A percentile compares a stretch with the other conserved stretches of the same genome.
These are phyloP conservation scores for Enteromius treurensis DNA, from an alignment of 2,797 vertebrate genomes.

Conservation along the genomic window DNA sequence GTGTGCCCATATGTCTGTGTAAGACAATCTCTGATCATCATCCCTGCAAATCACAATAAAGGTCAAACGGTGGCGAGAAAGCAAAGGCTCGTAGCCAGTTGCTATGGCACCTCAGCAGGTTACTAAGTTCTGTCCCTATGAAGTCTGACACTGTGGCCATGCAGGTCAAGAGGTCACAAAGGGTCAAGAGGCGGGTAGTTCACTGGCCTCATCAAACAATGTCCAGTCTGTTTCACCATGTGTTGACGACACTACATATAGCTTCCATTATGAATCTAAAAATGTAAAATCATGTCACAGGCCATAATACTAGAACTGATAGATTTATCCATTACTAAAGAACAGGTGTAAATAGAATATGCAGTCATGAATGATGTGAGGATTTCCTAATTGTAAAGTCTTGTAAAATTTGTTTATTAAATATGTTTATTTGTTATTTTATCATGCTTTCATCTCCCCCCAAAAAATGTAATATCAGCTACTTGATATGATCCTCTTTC, in stretches of 20 bases:
- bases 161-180: constrained; percentile 48
- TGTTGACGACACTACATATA: not conserved
- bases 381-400: not conserved
- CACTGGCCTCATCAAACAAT: constrained; percentile 25
- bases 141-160: constrained; percentile 53
- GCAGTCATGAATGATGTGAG: not conserved
- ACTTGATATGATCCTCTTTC: not conserved
- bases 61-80: constrained; percentile 31
- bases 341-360: not conserved
- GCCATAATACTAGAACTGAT: not conserved
- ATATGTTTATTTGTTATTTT: not conserved
- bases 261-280: not conserved
- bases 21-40: constrained; percentile 35
- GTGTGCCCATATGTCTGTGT: constrained; percentile 20
- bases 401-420: not conserved
- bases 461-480: not conserved
- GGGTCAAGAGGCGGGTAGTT: constrained; percentile 41
- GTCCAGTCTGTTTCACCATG: not conserved
- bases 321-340: not conserved
- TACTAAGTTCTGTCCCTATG: constrained; percentile 45
- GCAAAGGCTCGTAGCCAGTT: constrained; percentile 47
- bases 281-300: constrained; percentile 29
- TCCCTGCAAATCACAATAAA: constrained; percentile 53
- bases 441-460: not conserved
- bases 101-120: constrained; percentile 45